Percentiles rank a stretch among this genome's conserved stretches.
Evolutionary conservation across 2,888 invertebrate genomes (phyloP).

Genomic region (Eristalis pertinax): DNA sequence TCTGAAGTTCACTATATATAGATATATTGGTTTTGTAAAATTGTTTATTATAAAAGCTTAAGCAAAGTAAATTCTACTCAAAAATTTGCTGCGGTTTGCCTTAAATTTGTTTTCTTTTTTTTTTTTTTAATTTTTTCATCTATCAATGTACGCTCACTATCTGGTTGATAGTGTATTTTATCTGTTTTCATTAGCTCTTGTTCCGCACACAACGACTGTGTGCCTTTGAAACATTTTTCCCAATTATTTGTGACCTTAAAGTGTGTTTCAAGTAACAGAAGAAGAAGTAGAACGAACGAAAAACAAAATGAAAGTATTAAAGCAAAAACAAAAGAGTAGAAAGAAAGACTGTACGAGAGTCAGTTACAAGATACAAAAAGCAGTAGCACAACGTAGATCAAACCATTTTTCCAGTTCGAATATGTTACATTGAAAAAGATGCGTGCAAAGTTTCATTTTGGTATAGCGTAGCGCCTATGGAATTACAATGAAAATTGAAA

Average conservation of each 20-base stretch:
- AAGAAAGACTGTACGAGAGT: slow-evolving; percentile 11
- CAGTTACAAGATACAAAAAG: slow-evolving; percentile 37
- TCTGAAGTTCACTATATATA: slow-evolving; percentile 5
- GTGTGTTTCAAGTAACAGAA: slow-evolving; percentile 78
- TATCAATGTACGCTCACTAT: background rate
- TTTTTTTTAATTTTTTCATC: slow-evolving; percentile 35
- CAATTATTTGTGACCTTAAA: slow-evolving; percentile 81
- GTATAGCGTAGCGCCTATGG: background rate
- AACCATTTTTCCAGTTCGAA: background rate
- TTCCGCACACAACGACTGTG: slow-evolving; percentile 71
- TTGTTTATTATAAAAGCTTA: slow-evolving; percentile 62
- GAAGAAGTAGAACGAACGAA: slow-evolving; percentile 20
- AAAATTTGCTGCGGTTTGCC: slow-evolving; percentile 55
- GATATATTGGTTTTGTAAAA: slow-evolving; percentile 17
- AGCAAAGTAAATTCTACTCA: slow-evolving; percentile 70
- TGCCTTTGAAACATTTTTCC: slow-evolving; percentile 79
- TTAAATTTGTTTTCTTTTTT: slow-evolving; percentile 40
- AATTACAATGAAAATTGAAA: slow-evolving; percentile 22
- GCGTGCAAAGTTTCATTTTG: slow-evolving; percentile 43
- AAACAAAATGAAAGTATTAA: background rate
- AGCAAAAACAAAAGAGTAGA: slow-evolving; percentile 37
- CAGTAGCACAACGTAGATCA: slow-evolving; percentile 39
- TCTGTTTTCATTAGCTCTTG: slow-evolving; percentile 59
- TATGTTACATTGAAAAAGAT: slow-evolving; percentile 26
- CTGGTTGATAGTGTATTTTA: slow-evolving; percentile 57